These are phyloP conservation scores for Silurus lanzhouensis DNA, from an alignment of 2,797 vertebrate species.

Conservation along the genomic window DNA sequence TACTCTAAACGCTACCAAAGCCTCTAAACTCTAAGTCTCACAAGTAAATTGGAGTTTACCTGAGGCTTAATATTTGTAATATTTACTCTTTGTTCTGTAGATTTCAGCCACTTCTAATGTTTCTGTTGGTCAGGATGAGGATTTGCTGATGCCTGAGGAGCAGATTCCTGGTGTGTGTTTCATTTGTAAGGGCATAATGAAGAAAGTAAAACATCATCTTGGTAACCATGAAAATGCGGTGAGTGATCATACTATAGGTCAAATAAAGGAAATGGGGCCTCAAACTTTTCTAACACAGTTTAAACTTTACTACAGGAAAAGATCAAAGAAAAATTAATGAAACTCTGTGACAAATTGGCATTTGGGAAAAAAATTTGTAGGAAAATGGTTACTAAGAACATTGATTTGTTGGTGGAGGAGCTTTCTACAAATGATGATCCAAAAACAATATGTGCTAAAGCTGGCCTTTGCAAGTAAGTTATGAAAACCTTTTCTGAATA, in stretches of 20 bases:
- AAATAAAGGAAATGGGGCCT: background rate
- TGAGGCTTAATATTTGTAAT: background rate
- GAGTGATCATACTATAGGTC: background rate
- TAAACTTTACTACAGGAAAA: slow-evolving; percentile 19
- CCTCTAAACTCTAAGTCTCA: background rate
- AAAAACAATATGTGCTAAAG: slow-evolving; percentile 33
- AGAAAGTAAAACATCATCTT: slow-evolving; percentile 28
- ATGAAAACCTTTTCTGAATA: background rate
- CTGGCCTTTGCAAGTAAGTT: slow-evolving; percentile 38
- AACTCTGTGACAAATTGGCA: slow-evolving; percentile 31
- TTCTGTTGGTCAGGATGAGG: slow-evolving; percentile 1
- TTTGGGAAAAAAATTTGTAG: slow-evolving; percentile 17
- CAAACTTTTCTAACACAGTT: background rate
- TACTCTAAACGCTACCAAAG: background rate
- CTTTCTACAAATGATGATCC: slow-evolving; percentile 45
- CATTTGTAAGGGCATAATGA: slow-evolving; percentile 21
- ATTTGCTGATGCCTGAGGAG: background rate
- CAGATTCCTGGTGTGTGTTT: slow-evolving; percentile 20
- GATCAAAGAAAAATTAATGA: slow-evolving; percentile 1
- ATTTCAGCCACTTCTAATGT: background rate
- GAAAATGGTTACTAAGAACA: slow-evolving; percentile 8
- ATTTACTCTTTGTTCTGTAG: background rate
- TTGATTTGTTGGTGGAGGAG: slow-evolving; percentile 30
- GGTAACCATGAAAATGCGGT: background rate
- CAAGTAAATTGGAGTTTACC: background rate